Evolutionary conservation across 2,888 invertebrate genomes (phyloP), one percentile per base, ranked within the genome.

Genomic region (Asteroscopus sphinx): DNA sequence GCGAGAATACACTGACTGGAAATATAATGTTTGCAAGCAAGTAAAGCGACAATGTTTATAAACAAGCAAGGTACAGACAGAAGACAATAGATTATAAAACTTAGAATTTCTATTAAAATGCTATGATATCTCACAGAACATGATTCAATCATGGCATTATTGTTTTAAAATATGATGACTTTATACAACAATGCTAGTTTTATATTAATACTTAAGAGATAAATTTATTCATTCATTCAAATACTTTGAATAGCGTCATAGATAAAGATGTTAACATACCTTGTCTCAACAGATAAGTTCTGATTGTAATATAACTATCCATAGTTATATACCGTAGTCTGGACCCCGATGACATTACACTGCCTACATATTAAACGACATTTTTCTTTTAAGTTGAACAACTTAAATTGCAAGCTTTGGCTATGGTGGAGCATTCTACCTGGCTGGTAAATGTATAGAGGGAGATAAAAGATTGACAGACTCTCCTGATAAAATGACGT

Each of bases 41-140:
- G 83, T 86, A 73, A 88, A 87, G 85, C 82, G 73, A 73, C 69
- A 76, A 77, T 82, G 87, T 89, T 91, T 91, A 87, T 88, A 90
- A 91, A 89, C 89, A 91, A 75, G 54, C 13, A 53, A 46, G 39
- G 87, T 87, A 90, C 79, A 73, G 88, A 82, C 84, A 81, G 86
- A 64, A 72, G 67, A 83, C 79, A 86, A 82, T 81, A 61, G 74
- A 59, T 67, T 66, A 66, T 58, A 66, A 65, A 61, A 73, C 58
- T 49, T 56, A 64, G 66, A 65, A 72, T 60, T 70, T 73, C 53
- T 68, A 68, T 63, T 62, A 70, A 71, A 80, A 71, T 60, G 57
- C 59, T 47, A 12, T 33, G 28, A 62, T 61, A 21, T 48, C n/a
- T 44, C 33, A 68, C 16, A 37, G 39, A 65, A 54, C 39, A 46